Base-by-base conservation (phyloP, 2,797 vertebrate genomes). In the Halcyon badia region DNA sequence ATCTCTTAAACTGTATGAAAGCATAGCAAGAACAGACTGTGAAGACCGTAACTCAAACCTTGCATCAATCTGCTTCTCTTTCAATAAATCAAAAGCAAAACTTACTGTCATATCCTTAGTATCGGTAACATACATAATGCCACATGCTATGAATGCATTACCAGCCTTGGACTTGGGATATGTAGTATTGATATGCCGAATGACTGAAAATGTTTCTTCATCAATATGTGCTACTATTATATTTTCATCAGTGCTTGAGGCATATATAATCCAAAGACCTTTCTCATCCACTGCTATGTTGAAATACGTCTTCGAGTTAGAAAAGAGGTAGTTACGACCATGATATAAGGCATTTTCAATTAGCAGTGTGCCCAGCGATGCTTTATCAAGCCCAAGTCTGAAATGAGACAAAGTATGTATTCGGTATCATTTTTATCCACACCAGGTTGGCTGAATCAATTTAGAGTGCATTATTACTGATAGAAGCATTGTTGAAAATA, bases 301-400 rank as follows among this genome's bases (percentile, higher is more conserved):
- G 98, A 99, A 99, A 95, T 99, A 99, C 0, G 99, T 99, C 98
- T 99, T 99, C 26, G 99, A 99, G 96, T 99, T 99, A 9, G 98
- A 97, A 75, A 99, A 98, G 94, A 99, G 98, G 95, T 99, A 99
- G 87, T 98, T 98, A 31, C 99, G 98, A 91, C 98, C 99, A 21
- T 99, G 98, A 97, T 99, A 97, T 39, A 99, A 95, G 42, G 99
- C 99, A 7, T 99, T 98, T 41, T 99, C 97, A 14, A 99, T 97
- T 8, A 71, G 82, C 87, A 99, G 98, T 0, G 91, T 97, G 86
- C 97, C 96, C 83, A 98, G 93, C 9, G 80, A 98, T 91, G 95
- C 97, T 58, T 97, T 98, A 35, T 97, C 96, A 4, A 99, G 98
- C 87, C 99, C 96, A 51, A 98, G 98, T 87, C 99, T 99, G 97